Evolutionary conservation across 2,888 invertebrate genomes (phyloP).

Genomic region (Metallyticus violacea): DNA sequence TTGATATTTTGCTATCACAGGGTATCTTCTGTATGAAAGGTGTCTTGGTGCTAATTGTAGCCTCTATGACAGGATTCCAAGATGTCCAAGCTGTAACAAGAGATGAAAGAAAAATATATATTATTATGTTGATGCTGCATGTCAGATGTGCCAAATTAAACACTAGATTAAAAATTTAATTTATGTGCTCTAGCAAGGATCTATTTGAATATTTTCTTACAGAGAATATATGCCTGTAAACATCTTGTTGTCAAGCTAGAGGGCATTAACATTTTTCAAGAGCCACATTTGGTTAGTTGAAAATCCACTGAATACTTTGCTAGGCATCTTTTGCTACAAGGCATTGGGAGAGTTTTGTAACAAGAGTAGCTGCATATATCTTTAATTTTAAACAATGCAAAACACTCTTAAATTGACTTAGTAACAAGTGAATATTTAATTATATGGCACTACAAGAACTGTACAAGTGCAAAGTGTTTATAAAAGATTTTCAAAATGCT

Average conservation of each 20-base stretch:
- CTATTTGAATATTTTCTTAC: too few relatives aligned
- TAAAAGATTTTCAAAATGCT: too few relatives aligned
- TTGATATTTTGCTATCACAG: background rate
- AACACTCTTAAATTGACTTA: too few relatives aligned
- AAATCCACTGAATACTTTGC: too few relatives aligned
- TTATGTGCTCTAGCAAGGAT: background rate
- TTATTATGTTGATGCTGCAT: background rate
- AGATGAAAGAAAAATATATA: background rate
- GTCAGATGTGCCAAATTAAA: background rate
- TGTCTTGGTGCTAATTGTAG: background rate
- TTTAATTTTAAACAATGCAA: too few relatives aligned
- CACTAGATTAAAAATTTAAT: background rate
- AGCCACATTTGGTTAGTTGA: background rate
- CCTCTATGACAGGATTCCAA: background rate
- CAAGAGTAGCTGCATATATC: too few relatives aligned
- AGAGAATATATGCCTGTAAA: background rate
- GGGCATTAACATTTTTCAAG: background rate
- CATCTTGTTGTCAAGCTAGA: background rate
- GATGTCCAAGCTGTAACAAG: slow-evolving; percentile 17
- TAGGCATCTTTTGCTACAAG: too few relatives aligned
- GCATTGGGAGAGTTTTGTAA: too few relatives aligned
- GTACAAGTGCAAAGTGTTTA: too few relatives aligned
- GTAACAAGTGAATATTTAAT: too few relatives aligned
- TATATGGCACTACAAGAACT: too few relatives aligned
- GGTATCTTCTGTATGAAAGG: background rate